Conservation (phyloP, 2,797 vertebrate species). For the Echeneis naucrates region DNA sequence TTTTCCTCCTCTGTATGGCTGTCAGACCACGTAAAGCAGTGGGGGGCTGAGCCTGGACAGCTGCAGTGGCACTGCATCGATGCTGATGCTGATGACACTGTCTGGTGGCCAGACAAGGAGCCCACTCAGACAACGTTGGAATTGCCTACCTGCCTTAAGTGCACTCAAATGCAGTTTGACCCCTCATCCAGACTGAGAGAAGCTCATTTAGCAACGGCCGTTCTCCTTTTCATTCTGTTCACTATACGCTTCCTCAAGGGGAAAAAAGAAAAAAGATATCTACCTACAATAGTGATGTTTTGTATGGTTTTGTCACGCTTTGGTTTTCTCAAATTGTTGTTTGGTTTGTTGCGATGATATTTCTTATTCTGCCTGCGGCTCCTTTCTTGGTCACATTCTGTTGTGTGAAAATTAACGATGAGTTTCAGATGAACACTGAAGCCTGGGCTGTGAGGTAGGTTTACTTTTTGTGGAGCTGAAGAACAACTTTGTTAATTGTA, state of each 20-base stretch:
- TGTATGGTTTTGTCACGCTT: conserved; percentile 77
- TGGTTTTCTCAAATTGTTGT: conserved; percentile 76
- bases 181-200: conserved; percentile 69
- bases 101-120: conserved; percentile 41
- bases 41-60: conserved; percentile 70
- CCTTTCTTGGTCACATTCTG: conserved; percentile 70
- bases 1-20: conserved; percentile 48
- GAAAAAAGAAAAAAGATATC: conserved; percentile 63
- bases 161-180: conserved; percentile 83
- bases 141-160: conserved; percentile 83
- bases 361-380: conserved; percentile 74
- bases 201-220: conserved; percentile 62
- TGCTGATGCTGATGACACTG: conserved; percentile 28
- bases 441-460: conserved; percentile 41
- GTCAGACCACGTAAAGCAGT: conserved; percentile 64
- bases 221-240: conserved; percentile 63
- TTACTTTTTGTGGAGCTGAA: conserved; percentile 50
- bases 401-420: conserved; percentile 62
- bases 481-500: conserved; percentile 49
- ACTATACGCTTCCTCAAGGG: conserved; percentile 54
- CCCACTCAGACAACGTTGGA: conserved; percentile 69
- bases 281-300: conserved; percentile 71
- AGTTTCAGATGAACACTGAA: conserved; percentile 54
- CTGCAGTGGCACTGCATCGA: conserved; percentile 46
- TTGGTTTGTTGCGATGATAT: conserved; percentile 73